These are phyloP conservation scores for Parazoanthus swiftii DNA, from an alignment of 92 coral and sea anemone species.

Conservation along the genomic window DNA sequence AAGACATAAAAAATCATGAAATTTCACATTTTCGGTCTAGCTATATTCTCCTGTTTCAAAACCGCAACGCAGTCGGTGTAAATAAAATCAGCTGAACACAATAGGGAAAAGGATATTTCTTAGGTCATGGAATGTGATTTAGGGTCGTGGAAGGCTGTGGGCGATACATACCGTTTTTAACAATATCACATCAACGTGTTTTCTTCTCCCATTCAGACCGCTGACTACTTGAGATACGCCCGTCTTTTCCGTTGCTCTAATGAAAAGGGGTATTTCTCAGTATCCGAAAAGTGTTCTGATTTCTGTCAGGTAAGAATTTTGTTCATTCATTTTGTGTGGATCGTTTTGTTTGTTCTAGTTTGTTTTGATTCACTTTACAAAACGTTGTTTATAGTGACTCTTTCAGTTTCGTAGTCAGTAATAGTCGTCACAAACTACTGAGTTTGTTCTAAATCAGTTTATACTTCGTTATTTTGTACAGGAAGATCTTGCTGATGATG, in stretches of 20 bases:
- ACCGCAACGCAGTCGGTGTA: no score
- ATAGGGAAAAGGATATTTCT: no score
- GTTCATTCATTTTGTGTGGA: neutral
- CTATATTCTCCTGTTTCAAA: no score
- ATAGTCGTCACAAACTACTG: neutral
- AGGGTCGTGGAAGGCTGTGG: no score
- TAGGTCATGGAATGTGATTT: no score
- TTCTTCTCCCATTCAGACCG: constrained; percentile 55
- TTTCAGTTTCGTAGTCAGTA: neutral
- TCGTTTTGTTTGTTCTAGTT: neutral
- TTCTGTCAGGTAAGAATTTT: constrained; percentile 86
- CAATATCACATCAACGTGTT: neutral
- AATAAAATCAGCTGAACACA: no score
- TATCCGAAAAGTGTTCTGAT: constrained; percentile 97
- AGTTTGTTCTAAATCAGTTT: neutral
- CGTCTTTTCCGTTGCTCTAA: constrained; percentile 97
- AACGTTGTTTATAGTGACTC: neutral
- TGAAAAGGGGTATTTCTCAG: constrained; percentile 94
- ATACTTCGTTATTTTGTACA: constrained; percentile 9
- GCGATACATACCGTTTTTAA: no score
- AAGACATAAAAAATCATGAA: no score
- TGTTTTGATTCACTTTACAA: neutral
- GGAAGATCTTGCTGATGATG: constrained; percentile 97
- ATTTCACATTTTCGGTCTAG: no score
- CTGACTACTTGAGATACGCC: constrained; percentile 84